Conservation (phyloP, 2,888 invertebrate species). For the Pammene fasciana region DNA sequence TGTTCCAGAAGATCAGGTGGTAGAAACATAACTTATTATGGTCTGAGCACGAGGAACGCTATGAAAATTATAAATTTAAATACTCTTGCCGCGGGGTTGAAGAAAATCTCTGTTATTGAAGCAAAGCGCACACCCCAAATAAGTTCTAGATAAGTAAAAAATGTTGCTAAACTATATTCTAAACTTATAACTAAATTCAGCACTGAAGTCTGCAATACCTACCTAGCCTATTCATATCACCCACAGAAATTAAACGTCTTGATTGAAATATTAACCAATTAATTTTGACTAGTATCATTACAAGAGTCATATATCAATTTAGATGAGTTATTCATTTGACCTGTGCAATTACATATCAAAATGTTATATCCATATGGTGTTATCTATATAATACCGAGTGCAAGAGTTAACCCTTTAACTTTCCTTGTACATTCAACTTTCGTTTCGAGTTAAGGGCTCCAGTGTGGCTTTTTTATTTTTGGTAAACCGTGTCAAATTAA, state of each 20-base stretch:
- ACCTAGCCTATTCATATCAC: not conserved
- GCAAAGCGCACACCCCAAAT: no score
- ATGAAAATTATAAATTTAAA: no score
- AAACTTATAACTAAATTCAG: conserved; percentile 6
- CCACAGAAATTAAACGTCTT: conserved; percentile 19
- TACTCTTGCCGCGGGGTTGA: no score
- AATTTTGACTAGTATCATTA: conserved; percentile 36
- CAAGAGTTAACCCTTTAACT: no score
- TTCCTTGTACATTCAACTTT: not conserved
- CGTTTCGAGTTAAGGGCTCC: not conserved
- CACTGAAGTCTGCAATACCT: conserved; percentile 10
- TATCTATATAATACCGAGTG: conserved; percentile 16
- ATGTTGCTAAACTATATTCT: no score
- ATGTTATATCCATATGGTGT: conserved; percentile 17
- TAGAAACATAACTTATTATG: no score
- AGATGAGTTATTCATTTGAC: conserved; percentile 41
- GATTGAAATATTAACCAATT: conserved; percentile 43
- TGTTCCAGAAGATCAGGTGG: no score
- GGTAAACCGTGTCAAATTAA: no score
- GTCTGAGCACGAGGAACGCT: no score
- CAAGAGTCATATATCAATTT: conserved; percentile 40
- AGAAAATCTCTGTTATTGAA: no score
- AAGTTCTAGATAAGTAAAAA: no score
- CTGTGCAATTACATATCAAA: conserved; percentile 41
- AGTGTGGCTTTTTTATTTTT: no score